A percentile compares a stretch with the other conserved stretches of the same genome.
phyloP scores from a whole-genome alignment of 2,888 invertebrate species.

The Falcaria lacertinaria region DNA sequence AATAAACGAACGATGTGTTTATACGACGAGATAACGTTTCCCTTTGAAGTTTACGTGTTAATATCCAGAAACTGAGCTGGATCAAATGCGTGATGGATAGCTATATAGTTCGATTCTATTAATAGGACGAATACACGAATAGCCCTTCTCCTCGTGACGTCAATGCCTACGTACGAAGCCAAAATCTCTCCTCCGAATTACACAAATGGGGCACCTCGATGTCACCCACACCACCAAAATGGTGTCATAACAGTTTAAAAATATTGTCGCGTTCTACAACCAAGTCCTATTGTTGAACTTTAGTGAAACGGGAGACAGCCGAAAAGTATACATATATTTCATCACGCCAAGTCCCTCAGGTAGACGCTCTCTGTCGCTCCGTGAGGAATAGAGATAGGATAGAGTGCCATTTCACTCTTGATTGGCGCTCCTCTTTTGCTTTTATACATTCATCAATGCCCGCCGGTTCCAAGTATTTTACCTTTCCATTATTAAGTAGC shows the following conservation, averaged over 20 bases:
- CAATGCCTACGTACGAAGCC: constrained; percentile 39
- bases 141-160: constrained; percentile 61
- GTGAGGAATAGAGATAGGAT: no score
- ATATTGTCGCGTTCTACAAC: constrained; percentile 27
- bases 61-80: constrained; percentile 15
- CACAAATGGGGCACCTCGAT: constrained; percentile 37
- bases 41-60: constrained; percentile 16
- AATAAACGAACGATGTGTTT: constrained; percentile 3
- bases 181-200: constrained; percentile 39
- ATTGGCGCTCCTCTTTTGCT: no score
- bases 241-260: constrained; percentile 38
- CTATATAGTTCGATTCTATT: constrained; percentile 46
- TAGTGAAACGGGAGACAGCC: no score
- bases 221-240: constrained; percentile 31
- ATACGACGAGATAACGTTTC: constrained; percentile 1
- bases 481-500: no score
- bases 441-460: no score
- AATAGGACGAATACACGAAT: constrained; percentile 57
- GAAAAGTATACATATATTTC: no score
- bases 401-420: no score
- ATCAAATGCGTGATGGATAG: constrained; percentile 18
- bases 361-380: no score
- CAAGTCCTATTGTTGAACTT: constrained; percentile 22
- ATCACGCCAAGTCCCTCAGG: no score
- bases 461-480: no score